A percentile compares a stretch with the other conserved stretches of the same genome.
These are phyloP conservation scores for Pseudanteris insignis DNA, from an alignment of 2,888 invertebrate species.

Conservation along the genomic window DNA sequence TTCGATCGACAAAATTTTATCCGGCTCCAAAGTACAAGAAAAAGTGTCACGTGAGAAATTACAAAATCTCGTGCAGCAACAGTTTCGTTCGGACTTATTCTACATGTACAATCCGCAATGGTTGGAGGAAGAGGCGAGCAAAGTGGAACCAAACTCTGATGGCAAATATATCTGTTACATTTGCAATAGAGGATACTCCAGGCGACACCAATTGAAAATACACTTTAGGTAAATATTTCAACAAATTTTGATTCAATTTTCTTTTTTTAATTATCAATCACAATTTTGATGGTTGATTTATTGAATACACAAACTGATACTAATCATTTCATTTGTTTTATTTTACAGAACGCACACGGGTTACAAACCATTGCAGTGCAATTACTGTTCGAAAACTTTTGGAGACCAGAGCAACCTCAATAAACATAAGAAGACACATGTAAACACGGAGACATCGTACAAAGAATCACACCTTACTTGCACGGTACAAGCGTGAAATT, in stretches of 20 bases:
- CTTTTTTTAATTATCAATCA: neutral
- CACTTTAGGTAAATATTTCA: slow-evolving; percentile 18
- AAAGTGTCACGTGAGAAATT: neutral
- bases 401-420: slow-evolving; percentile 5
- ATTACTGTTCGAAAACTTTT: neutral
- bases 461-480: too few species aligned
- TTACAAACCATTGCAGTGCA: slow-evolving; percentile 5
- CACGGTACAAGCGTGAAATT: too few species aligned
- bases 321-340: too few species aligned
- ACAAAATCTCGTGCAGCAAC: too few species aligned
- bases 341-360: slow-evolving; percentile 8
- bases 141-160: slow-evolving; percentile 1
- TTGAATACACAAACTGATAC: too few species aligned
- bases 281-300: too few species aligned
- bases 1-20: neutral
- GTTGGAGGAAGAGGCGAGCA: slow-evolving; percentile 12
- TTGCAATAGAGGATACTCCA: slow-evolving; percentile 4
- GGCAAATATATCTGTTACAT: slow-evolving; percentile 7
- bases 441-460: too few species aligned
- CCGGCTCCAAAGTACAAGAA: neutral
- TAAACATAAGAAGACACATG: slow-evolving; percentile 7
- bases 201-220: slow-evolving; percentile 17
- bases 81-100: neutral
- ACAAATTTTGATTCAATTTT: neutral
- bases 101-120: neutral